These are phyloP conservation scores for Anas bernieri DNA, from an alignment of 2,797 vertebrate species.

Conservation along the genomic window DNA sequence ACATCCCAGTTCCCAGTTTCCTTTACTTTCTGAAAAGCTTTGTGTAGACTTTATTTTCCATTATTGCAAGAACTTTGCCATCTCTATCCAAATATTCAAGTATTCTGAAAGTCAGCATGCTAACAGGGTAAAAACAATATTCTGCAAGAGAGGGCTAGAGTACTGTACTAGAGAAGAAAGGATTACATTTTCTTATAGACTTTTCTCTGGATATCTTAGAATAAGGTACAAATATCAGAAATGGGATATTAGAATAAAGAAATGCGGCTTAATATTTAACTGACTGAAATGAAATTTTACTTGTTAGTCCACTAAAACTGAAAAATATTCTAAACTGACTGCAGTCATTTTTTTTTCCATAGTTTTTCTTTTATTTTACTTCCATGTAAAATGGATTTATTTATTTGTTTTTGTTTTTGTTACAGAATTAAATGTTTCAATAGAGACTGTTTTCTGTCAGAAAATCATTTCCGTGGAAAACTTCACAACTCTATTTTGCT, in stretches of 20 bases:
- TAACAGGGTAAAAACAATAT: not conserved
- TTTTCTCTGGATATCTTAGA: not conserved
- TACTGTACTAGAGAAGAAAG: not conserved
- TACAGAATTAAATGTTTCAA: not conserved
- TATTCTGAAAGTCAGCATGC: not conserved
- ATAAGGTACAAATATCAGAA: not conserved
- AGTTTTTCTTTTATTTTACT: not conserved
- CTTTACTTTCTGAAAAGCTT: not conserved
- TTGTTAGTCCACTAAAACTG: not conserved
- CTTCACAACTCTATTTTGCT: not conserved
- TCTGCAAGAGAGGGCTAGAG: not conserved
- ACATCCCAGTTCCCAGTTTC: not conserved
- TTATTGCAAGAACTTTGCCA: too few species aligned
- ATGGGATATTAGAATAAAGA: not conserved
- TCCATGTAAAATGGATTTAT: not conserved
- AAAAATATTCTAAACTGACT: not conserved
- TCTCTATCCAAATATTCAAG: too few species aligned
- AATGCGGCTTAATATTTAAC: not conserved
- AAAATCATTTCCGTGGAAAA: not conserved
- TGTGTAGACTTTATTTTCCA: not conserved
- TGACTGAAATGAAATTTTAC: not conserved
- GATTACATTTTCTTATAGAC: not conserved
- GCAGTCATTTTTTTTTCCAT: not conserved
- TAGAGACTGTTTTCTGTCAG: not conserved
- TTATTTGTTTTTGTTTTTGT: not conserved